phyloP scores from a whole-genome alignment of 2,888 invertebrate species.

The Achlya flavicornis region DNA sequence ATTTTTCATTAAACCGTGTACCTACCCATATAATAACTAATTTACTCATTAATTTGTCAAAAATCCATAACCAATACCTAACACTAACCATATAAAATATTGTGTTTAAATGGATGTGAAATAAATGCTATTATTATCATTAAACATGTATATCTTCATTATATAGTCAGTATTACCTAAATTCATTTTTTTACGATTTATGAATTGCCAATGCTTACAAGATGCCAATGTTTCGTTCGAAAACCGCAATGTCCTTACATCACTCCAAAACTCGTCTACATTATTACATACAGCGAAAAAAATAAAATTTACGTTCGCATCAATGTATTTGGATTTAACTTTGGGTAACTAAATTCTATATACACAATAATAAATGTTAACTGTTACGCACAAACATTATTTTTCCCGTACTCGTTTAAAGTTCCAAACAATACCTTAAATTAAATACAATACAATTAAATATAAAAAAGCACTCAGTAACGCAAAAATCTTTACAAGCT shows the following conservation, averaged over 20 bases:
- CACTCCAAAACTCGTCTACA: slow-evolving; percentile 56
- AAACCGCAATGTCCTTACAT: slow-evolving; percentile 52
- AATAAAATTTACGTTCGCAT: slow-evolving; percentile 63
- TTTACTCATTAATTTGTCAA: slow-evolving; percentile 1
- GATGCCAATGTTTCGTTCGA: slow-evolving; percentile 44
- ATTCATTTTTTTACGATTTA: neutral
- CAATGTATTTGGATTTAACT: slow-evolving; percentile 78
- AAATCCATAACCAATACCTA: neutral
- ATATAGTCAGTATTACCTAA: neutral
- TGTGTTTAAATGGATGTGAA: neutral
- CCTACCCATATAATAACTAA: neutral
- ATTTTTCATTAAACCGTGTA: neutral
- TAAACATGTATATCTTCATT: neutral
- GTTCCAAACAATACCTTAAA: slow-evolving; percentile 45
- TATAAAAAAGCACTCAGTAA: slow-evolving; percentile 59
- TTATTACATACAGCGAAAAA: slow-evolving; percentile 54
- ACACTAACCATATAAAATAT: neutral
- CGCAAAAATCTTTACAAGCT: slow-evolving; percentile 69
- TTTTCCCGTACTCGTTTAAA: slow-evolving; percentile 35
- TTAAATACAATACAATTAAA: slow-evolving; percentile 38
- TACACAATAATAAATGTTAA: slow-evolving; percentile 72
- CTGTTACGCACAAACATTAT: slow-evolving; percentile 51
- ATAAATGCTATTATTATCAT: slow-evolving; percentile 2
- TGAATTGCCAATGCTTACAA: neutral
- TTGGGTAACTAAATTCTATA: slow-evolving; percentile 78